phyloP scores from a whole-genome alignment of 2,113 vertebrate genomes.

The Heterochromis multidens region DNA sequence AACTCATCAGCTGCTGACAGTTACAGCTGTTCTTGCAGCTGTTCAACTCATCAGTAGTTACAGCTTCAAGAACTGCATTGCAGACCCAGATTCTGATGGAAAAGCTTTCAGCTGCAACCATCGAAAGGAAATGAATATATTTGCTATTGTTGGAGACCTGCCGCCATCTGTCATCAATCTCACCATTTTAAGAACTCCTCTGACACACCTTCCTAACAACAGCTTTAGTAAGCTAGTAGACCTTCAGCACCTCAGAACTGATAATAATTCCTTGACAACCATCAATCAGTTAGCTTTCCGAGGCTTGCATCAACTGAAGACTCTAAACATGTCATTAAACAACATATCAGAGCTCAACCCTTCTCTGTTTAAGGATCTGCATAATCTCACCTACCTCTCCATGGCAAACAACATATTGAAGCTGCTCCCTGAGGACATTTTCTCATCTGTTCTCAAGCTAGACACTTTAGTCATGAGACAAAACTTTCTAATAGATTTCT shows the following conservation, averaged over 20 bases:
- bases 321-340: conserved; percentile 73
- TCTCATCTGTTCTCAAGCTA: conserved; percentile 49
- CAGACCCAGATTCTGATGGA: neutral
- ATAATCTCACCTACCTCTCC: conserved; percentile 61
- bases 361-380: conserved; percentile 53
- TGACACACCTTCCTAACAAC: conserved; percentile 6
- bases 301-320: conserved; percentile 52
- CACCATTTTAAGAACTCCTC: conserved; percentile 30
- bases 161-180: conserved; percentile 40
- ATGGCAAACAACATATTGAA: conserved; percentile 65
- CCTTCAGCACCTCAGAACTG: conserved; percentile 59
- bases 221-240: conserved; percentile 60
- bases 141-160: conserved; percentile 61
- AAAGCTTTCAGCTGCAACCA: conserved; percentile 65
- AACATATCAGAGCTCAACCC: conserved; percentile 47
- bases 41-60: conserved; percentile 54
- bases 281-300: conserved; percentile 71
- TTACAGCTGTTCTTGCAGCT: conserved; percentile 8
- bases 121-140: conserved; percentile 23
- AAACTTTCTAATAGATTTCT: conserved; percentile 69
- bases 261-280: conserved; percentile 50
- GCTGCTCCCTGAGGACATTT: conserved; percentile 45
- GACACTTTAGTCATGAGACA: conserved; percentile 46
- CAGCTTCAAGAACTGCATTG: conserved; percentile 80
- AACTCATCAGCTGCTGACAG: neutral